Conservation (phyloP, 2,888 invertebrate genomes). For the Tricholauxania praeusta region DNA sequence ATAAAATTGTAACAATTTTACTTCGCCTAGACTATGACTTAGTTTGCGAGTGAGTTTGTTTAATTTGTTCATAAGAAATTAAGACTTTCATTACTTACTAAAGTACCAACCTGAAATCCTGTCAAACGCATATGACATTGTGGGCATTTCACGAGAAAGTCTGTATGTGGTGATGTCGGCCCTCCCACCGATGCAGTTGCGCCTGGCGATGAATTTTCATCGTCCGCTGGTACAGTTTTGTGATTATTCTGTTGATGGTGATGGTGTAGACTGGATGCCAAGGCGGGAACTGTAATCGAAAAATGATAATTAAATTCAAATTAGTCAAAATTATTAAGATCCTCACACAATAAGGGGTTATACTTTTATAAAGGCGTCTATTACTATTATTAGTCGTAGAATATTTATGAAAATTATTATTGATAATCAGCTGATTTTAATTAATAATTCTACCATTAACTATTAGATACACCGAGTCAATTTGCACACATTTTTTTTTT, state of each 20-base stretch:
- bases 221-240: constrained; percentile 53
- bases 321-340: constrained; percentile 17
- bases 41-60: too few species aligned
- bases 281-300: constrained; percentile 64
- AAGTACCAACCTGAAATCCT: constrained; percentile 63
- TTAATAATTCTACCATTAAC: too few species aligned
- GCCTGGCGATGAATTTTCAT: constrained; percentile 57
- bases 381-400: too few species aligned
- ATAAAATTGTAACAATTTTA: too few species aligned
- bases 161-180: constrained; percentile 52
- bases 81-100: too few species aligned
- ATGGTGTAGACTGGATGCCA: constrained; percentile 66
- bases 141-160: constrained; percentile 68
- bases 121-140: constrained; percentile 68
- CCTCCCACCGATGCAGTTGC: constrained; percentile 45
- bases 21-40: too few species aligned
- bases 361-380: too few species aligned
- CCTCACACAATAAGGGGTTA: constrained; percentile 2
- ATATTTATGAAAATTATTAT: too few species aligned
- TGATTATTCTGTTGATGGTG: constrained; percentile 52
- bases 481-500: too few species aligned
- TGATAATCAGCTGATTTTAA: too few species aligned
- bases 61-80: too few species aligned
- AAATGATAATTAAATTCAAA: not conserved
- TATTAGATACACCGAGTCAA: too few species aligned